Evolutionary conservation across 2,888 invertebrate species (phyloP).

Genomic region (Nephrotoma guestfalica): DNA sequence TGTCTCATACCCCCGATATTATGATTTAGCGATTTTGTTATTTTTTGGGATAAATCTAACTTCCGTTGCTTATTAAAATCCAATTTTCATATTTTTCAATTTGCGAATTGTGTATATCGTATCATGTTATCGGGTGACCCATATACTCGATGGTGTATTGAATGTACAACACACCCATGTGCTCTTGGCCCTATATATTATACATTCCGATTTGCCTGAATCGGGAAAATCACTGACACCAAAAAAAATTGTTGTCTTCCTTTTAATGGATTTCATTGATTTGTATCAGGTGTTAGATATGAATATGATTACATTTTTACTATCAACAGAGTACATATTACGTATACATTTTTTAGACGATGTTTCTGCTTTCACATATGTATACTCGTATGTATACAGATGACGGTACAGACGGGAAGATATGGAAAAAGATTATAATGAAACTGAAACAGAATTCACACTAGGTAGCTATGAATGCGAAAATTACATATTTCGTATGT

Average conservation of each 20-base stretch:
- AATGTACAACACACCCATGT: not conserved
- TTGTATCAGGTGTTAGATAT: not conserved
- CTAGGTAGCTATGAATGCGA: not conserved
- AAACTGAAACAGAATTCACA: not conserved
- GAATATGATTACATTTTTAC: not conserved
- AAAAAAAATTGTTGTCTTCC: not conserved
- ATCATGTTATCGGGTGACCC: not conserved
- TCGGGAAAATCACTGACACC: not conserved
- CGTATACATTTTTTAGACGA: not conserved
- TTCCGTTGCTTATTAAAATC: not conserved
- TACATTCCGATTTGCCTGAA: not conserved
- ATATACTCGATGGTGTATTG: not conserved
- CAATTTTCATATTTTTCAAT: not conserved
- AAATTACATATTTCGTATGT: not conserved
- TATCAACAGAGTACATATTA: not conserved
- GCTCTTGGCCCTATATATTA: not conserved
- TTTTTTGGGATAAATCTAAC: not conserved
- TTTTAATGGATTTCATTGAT: not conserved
- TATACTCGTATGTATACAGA: not conserved
- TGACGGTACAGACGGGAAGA: not conserved
- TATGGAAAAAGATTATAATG: not conserved
- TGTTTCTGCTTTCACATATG: not conserved
- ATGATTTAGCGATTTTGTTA: not conserved
- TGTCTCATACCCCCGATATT: not conserved
- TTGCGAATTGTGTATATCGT: not conserved